A percentile compares a stretch with the other conserved stretches of the same genome.
These are phyloP conservation scores for Noctilio leporinus DNA, from an alignment of 2,113 vertebrate species.

Conservation along the genomic window DNA sequence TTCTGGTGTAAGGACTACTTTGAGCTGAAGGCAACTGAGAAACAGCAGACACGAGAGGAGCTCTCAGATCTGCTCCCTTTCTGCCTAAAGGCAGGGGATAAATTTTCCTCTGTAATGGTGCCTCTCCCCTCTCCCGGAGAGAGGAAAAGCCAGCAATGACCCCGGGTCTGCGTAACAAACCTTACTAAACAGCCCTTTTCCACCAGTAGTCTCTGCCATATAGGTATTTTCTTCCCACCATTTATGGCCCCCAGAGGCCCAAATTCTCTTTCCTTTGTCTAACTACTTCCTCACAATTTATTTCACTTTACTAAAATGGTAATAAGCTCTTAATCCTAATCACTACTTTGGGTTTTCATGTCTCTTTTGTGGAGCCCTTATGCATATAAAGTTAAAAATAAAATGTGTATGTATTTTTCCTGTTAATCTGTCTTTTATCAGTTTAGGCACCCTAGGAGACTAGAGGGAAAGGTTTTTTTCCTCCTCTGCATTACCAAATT, in stretches of 20 bases:
- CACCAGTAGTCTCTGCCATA: not conserved
- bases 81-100: not conserved
- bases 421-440: not conserved
- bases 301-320: not conserved
- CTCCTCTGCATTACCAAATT: not conserved
- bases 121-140: not conserved
- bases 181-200: not conserved
- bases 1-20: not conserved
- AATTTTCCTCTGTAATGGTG: not conserved
- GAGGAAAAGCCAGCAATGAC: no score
- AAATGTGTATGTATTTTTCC: not conserved
- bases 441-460: not conserved
- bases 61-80: not conserved
- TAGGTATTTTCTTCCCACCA: not conserved
- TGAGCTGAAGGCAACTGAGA: not conserved
- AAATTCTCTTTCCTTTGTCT: not conserved
- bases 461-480: not conserved
- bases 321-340: not conserved
- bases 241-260: not conserved
- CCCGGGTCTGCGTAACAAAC: no score
- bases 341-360: not conserved
- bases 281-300: not conserved
- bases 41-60: no score
- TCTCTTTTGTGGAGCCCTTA: not conserved
- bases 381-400: not conserved